A percentile compares a stretch with the other conserved stretches of the same genome.
phyloP scores from a whole-genome alignment of 2,888 invertebrate species.

The Agapetus fuscipes region DNA sequence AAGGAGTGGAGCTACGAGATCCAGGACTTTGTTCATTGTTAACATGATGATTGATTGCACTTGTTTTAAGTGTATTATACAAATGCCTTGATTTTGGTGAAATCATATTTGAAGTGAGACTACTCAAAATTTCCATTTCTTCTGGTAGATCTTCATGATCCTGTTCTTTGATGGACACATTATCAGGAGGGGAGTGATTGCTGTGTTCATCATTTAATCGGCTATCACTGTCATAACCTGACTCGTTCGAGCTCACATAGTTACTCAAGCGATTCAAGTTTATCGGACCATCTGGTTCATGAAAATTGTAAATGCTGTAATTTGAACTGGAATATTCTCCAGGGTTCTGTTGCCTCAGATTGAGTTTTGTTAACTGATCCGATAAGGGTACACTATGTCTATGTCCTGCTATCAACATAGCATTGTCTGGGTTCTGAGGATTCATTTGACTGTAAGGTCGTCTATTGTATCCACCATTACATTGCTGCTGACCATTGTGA shows the following conservation, averaged over 20 bases:
- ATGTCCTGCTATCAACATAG: constrained; percentile 42
- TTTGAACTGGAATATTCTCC: constrained; percentile 37
- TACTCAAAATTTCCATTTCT: constrained; percentile 28
- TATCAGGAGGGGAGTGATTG: constrained; percentile 46
- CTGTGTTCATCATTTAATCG: constrained; percentile 47
- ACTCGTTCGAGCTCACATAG: constrained; percentile 74
- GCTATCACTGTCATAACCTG: constrained; percentile 74
- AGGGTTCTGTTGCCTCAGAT: constrained; percentile 37
- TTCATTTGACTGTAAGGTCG: constrained; percentile 2
- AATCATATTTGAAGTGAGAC: background rate
- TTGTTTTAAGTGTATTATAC: too few relatives aligned
- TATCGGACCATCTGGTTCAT: constrained; percentile 45
- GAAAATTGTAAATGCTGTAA: constrained; percentile 46
- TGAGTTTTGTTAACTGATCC: constrained; percentile 36
- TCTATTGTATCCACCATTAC: constrained; percentile 1
- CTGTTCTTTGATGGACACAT: constrained; percentile 38
- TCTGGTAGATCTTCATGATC: constrained; percentile 26
- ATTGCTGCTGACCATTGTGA: background rate
- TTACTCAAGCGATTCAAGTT: constrained; percentile 56
- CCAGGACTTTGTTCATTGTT: too few relatives aligned
- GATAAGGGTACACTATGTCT: constrained; percentile 44
- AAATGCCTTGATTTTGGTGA: too few relatives aligned
- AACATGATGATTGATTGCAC: too few relatives aligned
- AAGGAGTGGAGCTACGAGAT: too few relatives aligned
- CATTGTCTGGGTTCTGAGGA: constrained; percentile 33